Conservation (phyloP, 2,888 invertebrate genomes). For the Chrysomela aeneicollis region DNA sequence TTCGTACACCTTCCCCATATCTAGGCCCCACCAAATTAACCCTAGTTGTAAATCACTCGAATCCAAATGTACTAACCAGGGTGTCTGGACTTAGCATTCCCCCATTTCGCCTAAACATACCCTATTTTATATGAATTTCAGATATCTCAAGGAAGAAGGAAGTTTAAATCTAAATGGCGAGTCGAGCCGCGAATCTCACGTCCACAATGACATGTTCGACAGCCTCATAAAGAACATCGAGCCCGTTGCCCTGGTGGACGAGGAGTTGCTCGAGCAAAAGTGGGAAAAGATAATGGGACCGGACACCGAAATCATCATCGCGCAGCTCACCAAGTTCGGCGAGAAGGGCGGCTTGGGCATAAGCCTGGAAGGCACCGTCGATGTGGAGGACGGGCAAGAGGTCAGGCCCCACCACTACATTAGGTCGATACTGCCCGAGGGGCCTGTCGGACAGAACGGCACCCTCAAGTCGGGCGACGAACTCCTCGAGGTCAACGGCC, state of each 20-base stretch:
- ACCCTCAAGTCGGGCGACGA: conserved; percentile 94
- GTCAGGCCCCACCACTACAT: conserved; percentile 99
- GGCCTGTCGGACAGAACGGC: conserved; percentile 94
- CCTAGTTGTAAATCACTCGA: conserved; percentile 41
- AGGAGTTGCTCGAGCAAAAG: conserved; percentile 81
- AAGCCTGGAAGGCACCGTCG: conserved; percentile 97
- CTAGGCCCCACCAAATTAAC: conserved; percentile 42
- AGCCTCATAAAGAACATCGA: conserved; percentile 51
- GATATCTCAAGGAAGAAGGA: conserved; percentile 59
- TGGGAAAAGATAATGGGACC: conserved; percentile 84
- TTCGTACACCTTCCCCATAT: conserved; percentile 42
- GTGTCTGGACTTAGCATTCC: conserved; percentile 47
- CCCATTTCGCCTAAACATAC: conserved; percentile 47
- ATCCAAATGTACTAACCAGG: conserved; percentile 48
- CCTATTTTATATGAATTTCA: conserved; percentile 58
- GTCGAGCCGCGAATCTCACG: conserved; percentile 51
- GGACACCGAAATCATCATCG: conserved; percentile 80
- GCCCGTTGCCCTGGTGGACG: conserved; percentile 60
- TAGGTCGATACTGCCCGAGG: conserved; percentile 95
- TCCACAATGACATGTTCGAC: conserved; percentile 54
- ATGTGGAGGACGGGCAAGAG: conserved; percentile 95
- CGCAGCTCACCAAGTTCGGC: conserved; percentile 83
- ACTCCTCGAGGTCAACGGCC: conserved; percentile 91
- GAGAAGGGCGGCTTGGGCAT: conserved; percentile 96
- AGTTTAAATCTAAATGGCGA: conserved; percentile 53